Evolutionary conservation across 2,797 vertebrate species (phyloP), one percentile per base, ranked within the genome.

Genomic region (Echeneis naucrates): DNA sequence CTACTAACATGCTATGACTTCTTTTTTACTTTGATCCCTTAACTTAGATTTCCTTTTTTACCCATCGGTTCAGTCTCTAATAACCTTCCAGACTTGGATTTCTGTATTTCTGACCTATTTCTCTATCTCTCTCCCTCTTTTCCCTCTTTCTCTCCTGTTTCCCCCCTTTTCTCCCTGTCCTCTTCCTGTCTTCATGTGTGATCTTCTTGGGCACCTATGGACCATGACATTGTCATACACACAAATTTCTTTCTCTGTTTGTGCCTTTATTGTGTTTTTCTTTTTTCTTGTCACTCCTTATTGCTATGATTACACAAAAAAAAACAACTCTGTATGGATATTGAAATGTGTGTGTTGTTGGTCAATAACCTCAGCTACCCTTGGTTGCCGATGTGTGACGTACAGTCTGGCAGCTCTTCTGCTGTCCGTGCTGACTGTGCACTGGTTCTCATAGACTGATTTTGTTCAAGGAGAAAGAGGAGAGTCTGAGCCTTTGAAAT

Each of bases 21-120:
- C 38, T 78, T 87, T n/a, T 82, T 87, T 83, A 71, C 72, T 81
- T 91, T 84, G 79, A 86, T 88, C 77, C 88, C 92, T 91, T 94
- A 95, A 95, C 92, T 87, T 91, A 83, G 66, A 87, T 70, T 88
- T 91, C 83, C 73, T 82, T 89, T 90, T 75, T 81, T 83, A 65
- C 82, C 90, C 84, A 81, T 91, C 80, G 67, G 52, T 88, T 91
- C 85, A 87, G 87, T 89, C 88, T 95, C 92, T 92, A 93, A 93
- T 95, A 93, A 93, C 93, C 84, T 96, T 92, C 91, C 85, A 90
- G 93, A 93, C 94, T 96, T 96, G 94, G 80, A 87, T 96, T 97
- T 96, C 95, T 95, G 85, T 95, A 96, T 97, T 97, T 97, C 95
- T 97, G 96, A 98, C 95, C 95, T 97, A 95, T 95, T 96, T 96